Evolutionary conservation across 2,113 vertebrate species (phyloP).

Genomic region (Stigmatopora argus): DNA sequence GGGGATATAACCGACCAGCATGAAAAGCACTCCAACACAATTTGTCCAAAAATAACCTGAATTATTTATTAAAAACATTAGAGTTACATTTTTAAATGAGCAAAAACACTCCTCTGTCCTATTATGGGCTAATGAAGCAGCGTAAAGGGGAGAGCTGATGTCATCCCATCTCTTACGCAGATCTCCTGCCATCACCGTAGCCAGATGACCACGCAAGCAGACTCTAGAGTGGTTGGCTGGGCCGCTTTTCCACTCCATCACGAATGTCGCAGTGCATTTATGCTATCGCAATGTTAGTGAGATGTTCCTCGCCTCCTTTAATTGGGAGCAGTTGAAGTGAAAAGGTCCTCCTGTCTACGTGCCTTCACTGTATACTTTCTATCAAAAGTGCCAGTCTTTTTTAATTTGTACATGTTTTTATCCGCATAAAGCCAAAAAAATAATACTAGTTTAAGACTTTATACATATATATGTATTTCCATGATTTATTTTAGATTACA

Average conservation of each 20-base stretch:
- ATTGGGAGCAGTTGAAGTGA: slow-evolving; percentile 56
- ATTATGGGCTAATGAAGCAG: slow-evolving; percentile 50
- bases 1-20: too few species aligned
- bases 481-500: slow-evolving; percentile 12
- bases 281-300: slow-evolving; percentile 53
- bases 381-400: neutral
- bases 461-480: neutral
- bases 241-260: slow-evolving; percentile 54
- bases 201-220: slow-evolving; percentile 34
- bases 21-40: too few species aligned
- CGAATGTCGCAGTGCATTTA: slow-evolving; percentile 58
- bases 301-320: slow-evolving; percentile 54
- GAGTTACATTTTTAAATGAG: too few species aligned
- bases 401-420: neutral
- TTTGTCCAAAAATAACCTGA: too few species aligned
- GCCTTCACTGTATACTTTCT: slow-evolving; percentile 16
- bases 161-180: slow-evolving; percentile 48
- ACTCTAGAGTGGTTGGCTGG: slow-evolving; percentile 33
- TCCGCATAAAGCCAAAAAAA: neutral
- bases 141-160: slow-evolving; percentile 54
- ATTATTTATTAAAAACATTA: too few species aligned
- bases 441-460: slow-evolving; percentile 12
- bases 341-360: slow-evolving; percentile 52
- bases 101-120: too few species aligned
- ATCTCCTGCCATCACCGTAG: slow-evolving; percentile 23